Percentiles rank a stretch among this genome's conserved stretches.
phyloP scores from a whole-genome alignment of 2,888 invertebrate genomes.

The Nymphalis polychloros region DNA sequence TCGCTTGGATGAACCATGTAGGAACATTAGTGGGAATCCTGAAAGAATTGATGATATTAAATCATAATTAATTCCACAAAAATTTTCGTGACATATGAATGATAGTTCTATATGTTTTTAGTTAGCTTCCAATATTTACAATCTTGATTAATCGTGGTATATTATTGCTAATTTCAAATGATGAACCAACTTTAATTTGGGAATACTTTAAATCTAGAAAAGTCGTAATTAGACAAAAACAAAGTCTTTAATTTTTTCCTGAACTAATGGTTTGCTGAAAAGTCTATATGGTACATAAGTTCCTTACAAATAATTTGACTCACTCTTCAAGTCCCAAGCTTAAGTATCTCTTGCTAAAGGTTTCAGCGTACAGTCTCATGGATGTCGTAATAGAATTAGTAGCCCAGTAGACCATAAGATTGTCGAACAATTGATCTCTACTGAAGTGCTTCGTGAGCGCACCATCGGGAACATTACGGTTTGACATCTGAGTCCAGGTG shows the following conservation, averaged over 20 bases:
- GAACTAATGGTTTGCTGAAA: no score
- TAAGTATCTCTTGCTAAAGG: constrained; percentile 56
- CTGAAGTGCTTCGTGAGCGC: constrained; percentile 84
- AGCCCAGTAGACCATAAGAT: constrained; percentile 86
- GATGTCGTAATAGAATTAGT: constrained; percentile 88
- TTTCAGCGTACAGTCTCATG: constrained; percentile 87
- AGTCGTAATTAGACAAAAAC: no score
- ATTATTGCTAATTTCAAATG: no score
- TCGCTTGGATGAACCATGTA: constrained; percentile 66
- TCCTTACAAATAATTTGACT: constrained; percentile 43
- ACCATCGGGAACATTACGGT: constrained; percentile 81
- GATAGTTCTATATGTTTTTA: no score
- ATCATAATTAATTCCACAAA: no score
- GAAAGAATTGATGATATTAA: constrained; percentile 33
- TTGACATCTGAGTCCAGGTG: constrained; percentile 83
- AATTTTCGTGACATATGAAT: no score
- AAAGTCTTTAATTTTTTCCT: no score
- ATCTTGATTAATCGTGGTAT: no score
- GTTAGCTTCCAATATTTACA: no score
- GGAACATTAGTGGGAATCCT: constrained; percentile 85
- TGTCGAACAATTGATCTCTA: constrained; percentile 82
- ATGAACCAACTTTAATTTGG: no score
- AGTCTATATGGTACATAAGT: no score
- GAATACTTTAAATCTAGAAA: no score
- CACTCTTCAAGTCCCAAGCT: constrained; percentile 67